These are phyloP conservation scores for Leptopilina syphax DNA, from an alignment of 2,888 invertebrate species.

Conservation along the genomic window DNA sequence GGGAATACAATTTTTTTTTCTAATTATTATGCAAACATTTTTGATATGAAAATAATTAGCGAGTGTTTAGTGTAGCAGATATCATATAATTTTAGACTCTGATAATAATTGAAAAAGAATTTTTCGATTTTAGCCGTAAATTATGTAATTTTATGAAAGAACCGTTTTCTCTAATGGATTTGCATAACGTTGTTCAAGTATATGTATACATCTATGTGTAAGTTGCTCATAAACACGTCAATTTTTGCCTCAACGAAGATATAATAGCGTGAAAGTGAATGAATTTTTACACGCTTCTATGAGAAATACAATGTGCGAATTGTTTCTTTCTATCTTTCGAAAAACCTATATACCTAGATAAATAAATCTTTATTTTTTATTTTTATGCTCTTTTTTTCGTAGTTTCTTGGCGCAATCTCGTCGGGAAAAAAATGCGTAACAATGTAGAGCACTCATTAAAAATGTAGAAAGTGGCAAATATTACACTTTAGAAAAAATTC, in stretches of 20 bases:
- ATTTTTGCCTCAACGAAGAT: slow-evolving; percentile 23
- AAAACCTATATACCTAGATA: neutral
- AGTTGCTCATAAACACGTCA: slow-evolving; percentile 20
- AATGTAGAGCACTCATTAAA: neutral
- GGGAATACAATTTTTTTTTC: neutral
- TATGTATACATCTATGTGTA: too few species aligned
- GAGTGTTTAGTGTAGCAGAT: neutral
- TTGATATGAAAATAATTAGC: too few species aligned
- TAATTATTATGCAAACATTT: neutral
- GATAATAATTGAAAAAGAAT: slow-evolving; percentile 22
- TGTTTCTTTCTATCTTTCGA: neutral
- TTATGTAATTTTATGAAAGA: slow-evolving; percentile 23
- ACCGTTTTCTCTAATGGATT: slow-evolving; percentile 35
- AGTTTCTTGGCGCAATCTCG: neutral
- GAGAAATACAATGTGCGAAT: slow-evolving; percentile 9
- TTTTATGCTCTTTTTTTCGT: neutral
- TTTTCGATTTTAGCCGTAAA: neutral
- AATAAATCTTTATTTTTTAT: neutral
- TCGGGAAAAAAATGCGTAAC: neutral
- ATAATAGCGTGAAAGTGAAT: slow-evolving; percentile 36
- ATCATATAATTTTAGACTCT: neutral
- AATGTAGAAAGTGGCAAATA: neutral
- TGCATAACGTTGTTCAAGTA: slow-evolving; percentile 11
- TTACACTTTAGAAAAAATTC: too few species aligned
- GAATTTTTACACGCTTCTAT: slow-evolving; percentile 12